phyloP scores from a whole-genome alignment of 2,797 vertebrate species.

The Morelia viridis region DNA sequence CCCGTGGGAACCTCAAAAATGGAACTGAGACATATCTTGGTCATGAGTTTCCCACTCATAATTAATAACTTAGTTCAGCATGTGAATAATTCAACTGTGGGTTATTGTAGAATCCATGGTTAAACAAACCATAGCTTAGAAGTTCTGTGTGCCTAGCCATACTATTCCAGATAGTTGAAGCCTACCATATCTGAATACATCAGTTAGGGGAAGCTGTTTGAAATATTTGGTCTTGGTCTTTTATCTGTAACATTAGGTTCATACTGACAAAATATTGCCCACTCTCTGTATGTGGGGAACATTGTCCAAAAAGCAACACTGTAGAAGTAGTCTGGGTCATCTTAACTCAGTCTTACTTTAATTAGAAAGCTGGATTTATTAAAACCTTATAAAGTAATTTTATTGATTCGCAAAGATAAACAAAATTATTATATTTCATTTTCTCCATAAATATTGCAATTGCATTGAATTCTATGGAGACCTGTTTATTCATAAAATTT shows the following conservation, averaged over 20 bases:
- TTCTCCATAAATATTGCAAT: slow-evolving; percentile 66
- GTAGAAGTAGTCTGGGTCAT: not conserved
- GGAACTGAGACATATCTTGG: not conserved
- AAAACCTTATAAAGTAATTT: slow-evolving; percentile 22
- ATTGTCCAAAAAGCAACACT: not conserved
- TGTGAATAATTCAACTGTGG: not conserved
- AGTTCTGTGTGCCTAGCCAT: not conserved
- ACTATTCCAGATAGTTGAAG: not conserved
- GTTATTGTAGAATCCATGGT: not conserved
- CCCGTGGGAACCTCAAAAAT: not conserved
- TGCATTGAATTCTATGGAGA: slow-evolving; percentile 55
- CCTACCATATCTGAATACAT: not conserved
- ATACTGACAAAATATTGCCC: not conserved
- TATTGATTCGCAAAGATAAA: slow-evolving; percentile 46
- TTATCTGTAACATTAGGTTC: not conserved
- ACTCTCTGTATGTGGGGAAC: not conserved
- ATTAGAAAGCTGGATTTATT: slow-evolving; percentile 6
- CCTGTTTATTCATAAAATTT: slow-evolving; percentile 68
- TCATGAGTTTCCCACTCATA: not conserved
- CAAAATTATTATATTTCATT: slow-evolving; percentile 54
- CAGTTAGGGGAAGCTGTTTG: not conserved
- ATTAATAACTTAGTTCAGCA: not conserved
- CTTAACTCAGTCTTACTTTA: not conserved
- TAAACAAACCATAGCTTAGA: not conserved
- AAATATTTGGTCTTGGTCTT: not conserved